Percentiles rank a stretch among this genome's conserved stretches.
phyloP scores from a whole-genome alignment of 1,140 invertebrate genomes.

The Drosophila lowei region DNA sequence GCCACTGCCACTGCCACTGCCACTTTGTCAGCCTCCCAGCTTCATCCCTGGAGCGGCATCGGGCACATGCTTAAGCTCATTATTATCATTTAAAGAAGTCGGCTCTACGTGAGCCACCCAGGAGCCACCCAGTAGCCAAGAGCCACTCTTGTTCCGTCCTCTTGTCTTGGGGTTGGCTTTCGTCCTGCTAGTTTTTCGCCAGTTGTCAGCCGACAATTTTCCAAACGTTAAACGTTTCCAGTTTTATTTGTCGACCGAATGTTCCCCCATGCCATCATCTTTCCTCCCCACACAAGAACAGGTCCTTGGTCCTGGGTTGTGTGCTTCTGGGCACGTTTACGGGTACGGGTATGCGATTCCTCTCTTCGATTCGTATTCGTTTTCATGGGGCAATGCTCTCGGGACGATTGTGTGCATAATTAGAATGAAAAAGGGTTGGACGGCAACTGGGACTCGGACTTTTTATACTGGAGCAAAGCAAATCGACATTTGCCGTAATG shows the following conservation, averaged over 20 bases:
- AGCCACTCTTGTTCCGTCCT: constrained; percentile 42
- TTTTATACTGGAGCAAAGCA: constrained; percentile 9
- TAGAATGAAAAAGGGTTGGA: constrained; percentile 68
- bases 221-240: constrained; percentile 72
- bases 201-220: constrained; percentile 26
- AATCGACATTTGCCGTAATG: constrained; percentile 68
- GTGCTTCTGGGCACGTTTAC: constrained; percentile 1
- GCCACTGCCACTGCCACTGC: constrained; percentile 55
- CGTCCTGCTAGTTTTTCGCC: constrained; percentile 22
- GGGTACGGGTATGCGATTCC: constrained; percentile 15
- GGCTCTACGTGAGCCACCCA: constrained; percentile 56
- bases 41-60: constrained; percentile 34
- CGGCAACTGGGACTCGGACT: no score
- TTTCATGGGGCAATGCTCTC: constrained; percentile 55
- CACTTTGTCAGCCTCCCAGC: constrained; percentile 58
- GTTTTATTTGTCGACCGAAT: constrained; percentile 39
- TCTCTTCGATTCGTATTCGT: constrained; percentile 50
- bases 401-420: constrained; percentile 79
- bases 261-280: no score
- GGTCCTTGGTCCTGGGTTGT: not conserved
- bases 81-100: constrained; percentile 81
- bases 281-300: not conserved
- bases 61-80: constrained; percentile 81
- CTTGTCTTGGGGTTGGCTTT: constrained; percentile 56
- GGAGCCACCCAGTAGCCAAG: no score